Evolutionary conservation across 2,113 vertebrate species (phyloP), one percentile per base, ranked within the genome.

Genomic region (Sigmodon hispidus): DNA sequence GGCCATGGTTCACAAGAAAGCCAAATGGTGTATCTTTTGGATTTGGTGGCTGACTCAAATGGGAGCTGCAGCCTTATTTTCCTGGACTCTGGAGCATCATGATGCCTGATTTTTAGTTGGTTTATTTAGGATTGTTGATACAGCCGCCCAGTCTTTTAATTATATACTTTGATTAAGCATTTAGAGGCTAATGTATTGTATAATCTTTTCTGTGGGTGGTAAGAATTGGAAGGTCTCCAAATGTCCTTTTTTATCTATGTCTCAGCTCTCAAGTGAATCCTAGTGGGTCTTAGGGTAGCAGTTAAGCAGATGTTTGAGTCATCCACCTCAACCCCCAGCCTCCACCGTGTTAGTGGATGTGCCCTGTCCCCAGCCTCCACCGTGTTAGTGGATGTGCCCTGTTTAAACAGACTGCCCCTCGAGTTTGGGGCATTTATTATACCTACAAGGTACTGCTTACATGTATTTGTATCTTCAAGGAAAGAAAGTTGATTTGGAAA

Each of bases 401-500:
- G n/a, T 94, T 67, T 87, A 93, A 91, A 90, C 13, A 79, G 65
- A 45, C n/a, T 90, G 19, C 63, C 8, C 8, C 40, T 91, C 93
- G 84, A 73, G 85, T 72, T 83, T 90, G 31, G 59, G 50, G 87
- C 92, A 80, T 87, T 91, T 36, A 75, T 36, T 92, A 89, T 95
- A 94, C 29, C 80, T 57, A 86, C 45, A 92, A 92, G n/a, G 2
- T 63, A 65, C 45, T 55, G 55, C 61, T 96, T 93, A 24, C 13
- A 4, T 73, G 24, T 80, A n/a, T 90, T 95, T 69, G 31, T 61
- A 80, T 93, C 85, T 95, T 87, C 84, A 96, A 80, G 96, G 22
- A 93, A 59, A 84, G 90, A 69, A 95, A 95, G 57, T 93, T 55
- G 65, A 63, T 69, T 88, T 95, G 85, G 59, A 95, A 94, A 61